These are phyloP conservation scores for Cossypha dichroa DNA, from an alignment of 2,797 vertebrate genomes.

Conservation along the genomic window DNA sequence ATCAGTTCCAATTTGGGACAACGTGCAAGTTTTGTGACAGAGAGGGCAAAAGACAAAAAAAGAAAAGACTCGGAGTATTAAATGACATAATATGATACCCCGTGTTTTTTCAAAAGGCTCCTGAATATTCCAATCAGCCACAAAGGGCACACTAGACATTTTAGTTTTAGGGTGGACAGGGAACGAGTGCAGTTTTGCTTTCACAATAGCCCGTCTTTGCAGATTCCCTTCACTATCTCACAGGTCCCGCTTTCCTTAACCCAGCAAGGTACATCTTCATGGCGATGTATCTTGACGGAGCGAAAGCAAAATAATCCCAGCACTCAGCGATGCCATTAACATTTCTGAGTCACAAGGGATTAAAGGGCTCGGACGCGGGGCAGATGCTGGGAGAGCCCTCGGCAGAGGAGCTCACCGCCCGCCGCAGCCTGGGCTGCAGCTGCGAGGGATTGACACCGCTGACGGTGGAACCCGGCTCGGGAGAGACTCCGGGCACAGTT, in stretches of 20 bases:
- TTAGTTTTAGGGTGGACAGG: background rate
- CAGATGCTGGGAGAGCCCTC: constrained; percentile 55
- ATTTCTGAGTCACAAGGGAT: constrained; percentile 47
- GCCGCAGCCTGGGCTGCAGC: constrained; percentile 66
- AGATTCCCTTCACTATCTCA: background rate
- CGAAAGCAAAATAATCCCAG: constrained; percentile 62
- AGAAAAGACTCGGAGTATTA: background rate
- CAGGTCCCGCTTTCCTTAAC: constrained; percentile 1
- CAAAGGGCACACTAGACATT: background rate
- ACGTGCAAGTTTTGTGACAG: background rate
- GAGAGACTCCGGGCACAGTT: constrained; percentile 89
- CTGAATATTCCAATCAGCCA: background rate
- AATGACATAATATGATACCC: background rate
- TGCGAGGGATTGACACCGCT: constrained; percentile 74
- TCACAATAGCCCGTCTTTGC: background rate
- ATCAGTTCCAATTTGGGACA: background rate
- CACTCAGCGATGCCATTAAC: constrained; percentile 56
- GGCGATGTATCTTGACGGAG: constrained; percentile 7
- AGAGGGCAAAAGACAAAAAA: background rate
- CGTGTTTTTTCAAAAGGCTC: background rate
- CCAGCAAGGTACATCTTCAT: constrained; percentile 39
- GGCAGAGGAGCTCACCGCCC: background rate
- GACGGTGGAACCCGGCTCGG: constrained; percentile 67
- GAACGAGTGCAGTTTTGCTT: background rate
- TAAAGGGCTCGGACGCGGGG: constrained; percentile 12